phyloP scores from a whole-genome alignment of 2,888 invertebrate species.

The Ecdyonurus torrentis region DNA sequence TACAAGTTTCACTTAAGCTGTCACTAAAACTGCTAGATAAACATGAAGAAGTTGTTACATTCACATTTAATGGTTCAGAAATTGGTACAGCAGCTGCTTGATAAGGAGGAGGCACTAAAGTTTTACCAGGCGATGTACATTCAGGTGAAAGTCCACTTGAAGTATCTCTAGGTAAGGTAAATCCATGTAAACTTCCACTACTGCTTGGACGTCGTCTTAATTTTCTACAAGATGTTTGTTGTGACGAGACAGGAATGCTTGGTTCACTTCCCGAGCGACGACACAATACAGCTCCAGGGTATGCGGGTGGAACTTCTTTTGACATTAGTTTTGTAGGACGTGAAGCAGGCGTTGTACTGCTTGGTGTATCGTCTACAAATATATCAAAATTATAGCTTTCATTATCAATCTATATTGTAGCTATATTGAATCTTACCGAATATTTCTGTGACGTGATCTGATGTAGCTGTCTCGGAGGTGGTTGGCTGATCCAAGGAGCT shows the following conservation, averaged over 20 bases:
- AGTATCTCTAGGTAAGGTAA: conserved; percentile 9
- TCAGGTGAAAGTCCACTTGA: conserved; percentile 16
- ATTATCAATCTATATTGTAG: too few relatives aligned
- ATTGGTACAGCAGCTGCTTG: not conserved
- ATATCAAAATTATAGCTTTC: not conserved
- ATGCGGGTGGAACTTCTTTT: conserved; percentile 15
- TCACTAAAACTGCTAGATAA: not conserved
- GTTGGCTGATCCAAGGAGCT: conserved; percentile 41
- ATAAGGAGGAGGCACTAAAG: conserved; percentile 19
- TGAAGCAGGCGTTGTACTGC: conserved; percentile 19
- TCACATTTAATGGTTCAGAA: not conserved
- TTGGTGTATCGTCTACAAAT: not conserved
- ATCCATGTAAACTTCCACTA: conserved; percentile 8
- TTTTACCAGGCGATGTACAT: conserved; percentile 17
- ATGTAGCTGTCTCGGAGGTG: conserved; percentile 7
- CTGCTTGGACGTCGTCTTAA: not conserved
- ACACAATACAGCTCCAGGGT: conserved; percentile 14
- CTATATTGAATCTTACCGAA: too few relatives aligned
- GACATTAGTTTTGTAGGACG: conserved; percentile 13
- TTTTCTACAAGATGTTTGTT: not conserved
- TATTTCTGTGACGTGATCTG: not conserved
- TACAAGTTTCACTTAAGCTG: not conserved
- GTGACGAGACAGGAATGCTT: not conserved
- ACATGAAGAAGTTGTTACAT: not conserved
- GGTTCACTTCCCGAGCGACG: conserved; percentile 7